phyloP scores from a whole-genome alignment of 2,888 invertebrate genomes.

The Gnatocerus cornutus region DNA sequence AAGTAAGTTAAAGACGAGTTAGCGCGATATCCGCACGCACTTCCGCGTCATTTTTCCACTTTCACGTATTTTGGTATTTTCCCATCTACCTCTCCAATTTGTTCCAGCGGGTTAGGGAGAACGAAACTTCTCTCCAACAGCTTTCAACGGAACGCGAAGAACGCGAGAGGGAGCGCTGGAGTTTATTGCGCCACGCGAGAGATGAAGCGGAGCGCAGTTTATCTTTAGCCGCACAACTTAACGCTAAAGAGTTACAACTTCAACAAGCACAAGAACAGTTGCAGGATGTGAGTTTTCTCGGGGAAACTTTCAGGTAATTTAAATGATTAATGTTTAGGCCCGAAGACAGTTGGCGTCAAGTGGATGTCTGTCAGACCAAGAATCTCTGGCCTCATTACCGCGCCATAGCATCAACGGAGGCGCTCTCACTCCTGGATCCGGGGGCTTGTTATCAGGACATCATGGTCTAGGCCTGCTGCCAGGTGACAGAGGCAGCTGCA shows the following conservation, averaged over 20 bases:
- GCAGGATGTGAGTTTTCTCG: slow-evolving; percentile 77
- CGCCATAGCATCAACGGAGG: slow-evolving; percentile 76
- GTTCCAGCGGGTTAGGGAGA: slow-evolving; percentile 83
- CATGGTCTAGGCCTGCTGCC: slow-evolving; percentile 73
- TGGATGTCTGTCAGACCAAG: slow-evolving; percentile 89
- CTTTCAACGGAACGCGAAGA: slow-evolving; percentile 79
- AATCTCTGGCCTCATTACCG: slow-evolving; percentile 81
- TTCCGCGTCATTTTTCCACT: not conserved
- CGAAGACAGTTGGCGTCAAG: slow-evolving; percentile 83
- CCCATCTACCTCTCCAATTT: slow-evolving; percentile 60
- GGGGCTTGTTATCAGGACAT: slow-evolving; percentile 71
- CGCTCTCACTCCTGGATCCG: slow-evolving; percentile 77
- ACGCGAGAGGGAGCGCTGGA: slow-evolving; percentile 91
- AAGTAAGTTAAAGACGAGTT: slow-evolving; percentile 73
- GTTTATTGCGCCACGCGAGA: slow-evolving; percentile 88
- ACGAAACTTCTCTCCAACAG: slow-evolving; percentile 79
- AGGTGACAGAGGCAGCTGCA: slow-evolving; percentile 87
- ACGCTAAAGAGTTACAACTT: slow-evolving; percentile 89
- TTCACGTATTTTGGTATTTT: slow-evolving; percentile 21
- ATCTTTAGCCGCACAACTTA: slow-evolving; percentile 89
- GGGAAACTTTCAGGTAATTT: not conserved
- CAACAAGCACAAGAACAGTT: slow-evolving; percentile 90
- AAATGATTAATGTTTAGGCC: slow-evolving; percentile 71
- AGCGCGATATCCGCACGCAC: not conserved
- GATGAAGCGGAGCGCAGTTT: slow-evolving; percentile 93